These are phyloP conservation scores for Pegoplata infirma DNA, from an alignment of 2,888 invertebrate species.

Conservation along the genomic window DNA sequence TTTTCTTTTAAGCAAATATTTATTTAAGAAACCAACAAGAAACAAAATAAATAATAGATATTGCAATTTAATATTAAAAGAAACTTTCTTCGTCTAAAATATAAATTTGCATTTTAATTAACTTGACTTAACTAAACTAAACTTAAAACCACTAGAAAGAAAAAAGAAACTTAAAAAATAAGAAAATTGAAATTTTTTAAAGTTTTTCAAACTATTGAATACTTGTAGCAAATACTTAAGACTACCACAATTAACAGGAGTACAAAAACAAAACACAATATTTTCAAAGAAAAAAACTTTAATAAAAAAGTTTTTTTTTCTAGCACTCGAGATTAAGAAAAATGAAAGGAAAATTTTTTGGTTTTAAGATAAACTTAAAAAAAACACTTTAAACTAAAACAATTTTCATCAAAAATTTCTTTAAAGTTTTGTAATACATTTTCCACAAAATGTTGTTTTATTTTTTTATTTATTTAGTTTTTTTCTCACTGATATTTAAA, in stretches of 20 bases:
- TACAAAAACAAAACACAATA: slow-evolving; percentile 11
- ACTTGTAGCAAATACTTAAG: slow-evolving; percentile 12
- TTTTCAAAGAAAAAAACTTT: slow-evolving; percentile 15
- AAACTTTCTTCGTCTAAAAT: not conserved
- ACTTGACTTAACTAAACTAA: slow-evolving; percentile 56
- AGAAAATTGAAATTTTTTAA: slow-evolving; percentile 41
- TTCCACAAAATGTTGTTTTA: not conserved
- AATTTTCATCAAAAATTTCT: slow-evolving; percentile 40
- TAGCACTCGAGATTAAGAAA: not conserved
- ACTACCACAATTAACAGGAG: slow-evolving; percentile 54
- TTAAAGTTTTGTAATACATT: not conserved
- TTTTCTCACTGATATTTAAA: not conserved
- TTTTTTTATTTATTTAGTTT: not conserved
- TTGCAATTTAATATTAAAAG: slow-evolving; percentile 24
- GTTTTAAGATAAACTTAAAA: slow-evolving; percentile 23
- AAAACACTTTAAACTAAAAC: slow-evolving; percentile 49
- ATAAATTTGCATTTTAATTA: slow-evolving; percentile 56
- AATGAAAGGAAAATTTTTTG: not conserved
- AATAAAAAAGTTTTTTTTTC: slow-evolving; percentile 37
- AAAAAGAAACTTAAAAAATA: slow-evolving; percentile 38
- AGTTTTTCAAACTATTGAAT: slow-evolving; percentile 36
- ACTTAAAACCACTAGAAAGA: slow-evolving; percentile 47
- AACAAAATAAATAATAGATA: not conserved
- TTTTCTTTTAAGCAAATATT: not conserved
- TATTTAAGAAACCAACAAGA: not conserved